phyloP scores from a whole-genome alignment of 2,888 invertebrate genomes.

The Thecophora atra region DNA sequence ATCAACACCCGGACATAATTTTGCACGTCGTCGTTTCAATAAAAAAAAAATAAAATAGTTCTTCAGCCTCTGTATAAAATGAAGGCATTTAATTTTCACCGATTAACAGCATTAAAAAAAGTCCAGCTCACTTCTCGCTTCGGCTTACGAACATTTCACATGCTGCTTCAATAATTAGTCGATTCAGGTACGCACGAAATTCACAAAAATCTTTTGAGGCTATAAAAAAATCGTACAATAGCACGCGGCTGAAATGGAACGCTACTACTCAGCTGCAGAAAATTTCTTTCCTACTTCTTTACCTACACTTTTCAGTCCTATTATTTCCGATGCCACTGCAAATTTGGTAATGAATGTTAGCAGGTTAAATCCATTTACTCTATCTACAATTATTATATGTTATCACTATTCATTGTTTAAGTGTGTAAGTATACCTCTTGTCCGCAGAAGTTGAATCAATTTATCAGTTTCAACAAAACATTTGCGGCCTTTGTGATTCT shows the following conservation, averaged over 20 bases:
- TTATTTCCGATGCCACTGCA: no score
- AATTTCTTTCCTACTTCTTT: no score
- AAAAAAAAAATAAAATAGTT: constrained; percentile 10
- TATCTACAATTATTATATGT: neutral
- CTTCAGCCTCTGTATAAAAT: neutral
- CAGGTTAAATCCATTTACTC: neutral
- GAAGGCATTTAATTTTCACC: constrained; percentile 17
- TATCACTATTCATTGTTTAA: no score
- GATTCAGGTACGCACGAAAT: no score
- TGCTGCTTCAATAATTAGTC: constrained; percentile 26
- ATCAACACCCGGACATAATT: constrained; percentile 35
- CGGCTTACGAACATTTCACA: constrained; percentile 12
- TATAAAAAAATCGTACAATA: constrained; percentile 26
- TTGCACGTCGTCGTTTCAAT: constrained; percentile 22
- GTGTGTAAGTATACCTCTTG: no score
- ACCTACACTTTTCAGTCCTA: constrained; percentile 1
- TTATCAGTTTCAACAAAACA: no score
- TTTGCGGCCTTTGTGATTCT: no score
- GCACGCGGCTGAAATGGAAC: no score
- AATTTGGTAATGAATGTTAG: neutral
- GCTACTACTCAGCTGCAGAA: no score
- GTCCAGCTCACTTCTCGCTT: constrained; percentile 4
- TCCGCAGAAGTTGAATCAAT: no score
- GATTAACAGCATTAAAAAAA: constrained; percentile 5
- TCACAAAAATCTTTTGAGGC: constrained; percentile 27